Conservation (phyloP, 2,113 vertebrate species). For the Vulpes lagopus region DNA sequence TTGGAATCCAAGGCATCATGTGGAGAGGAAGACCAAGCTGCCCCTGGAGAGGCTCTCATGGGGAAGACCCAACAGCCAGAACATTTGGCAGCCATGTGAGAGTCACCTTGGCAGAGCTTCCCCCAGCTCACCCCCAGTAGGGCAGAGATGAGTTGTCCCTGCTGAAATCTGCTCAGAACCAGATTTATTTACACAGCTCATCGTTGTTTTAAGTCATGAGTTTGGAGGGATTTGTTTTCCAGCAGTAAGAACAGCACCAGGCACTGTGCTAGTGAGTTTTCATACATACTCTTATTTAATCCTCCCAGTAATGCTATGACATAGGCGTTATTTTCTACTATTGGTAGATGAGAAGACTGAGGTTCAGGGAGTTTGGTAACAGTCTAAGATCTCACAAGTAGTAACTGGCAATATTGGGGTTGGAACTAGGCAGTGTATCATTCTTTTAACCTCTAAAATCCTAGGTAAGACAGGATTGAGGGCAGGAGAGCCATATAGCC, state of each 20-base stretch:
- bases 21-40: neutral
- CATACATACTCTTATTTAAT: neutral
- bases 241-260: neutral
- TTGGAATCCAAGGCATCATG: neutral
- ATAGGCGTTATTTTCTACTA: neutral
- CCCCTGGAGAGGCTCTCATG: fast-evolving
- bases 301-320: neutral
- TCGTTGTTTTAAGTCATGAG: neutral
- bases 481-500: neutral
- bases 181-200: neutral
- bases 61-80: neutral
- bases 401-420: neutral
- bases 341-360: neutral
- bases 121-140: neutral
- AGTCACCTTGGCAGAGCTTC: neutral
- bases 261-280: neutral
- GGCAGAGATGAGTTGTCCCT: neutral
- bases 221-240: neutral
- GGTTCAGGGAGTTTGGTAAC: neutral
- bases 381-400: neutral
- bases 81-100: neutral
- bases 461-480: neutral
- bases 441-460: neutral
- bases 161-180: neutral
- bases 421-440: neutral